A percentile compares a stretch with the other conserved stretches of the same genome.
These are phyloP conservation scores for Eudasyphora cyanicolor DNA, from an alignment of 2,888 invertebrate genomes.

Conservation along the genomic window DNA sequence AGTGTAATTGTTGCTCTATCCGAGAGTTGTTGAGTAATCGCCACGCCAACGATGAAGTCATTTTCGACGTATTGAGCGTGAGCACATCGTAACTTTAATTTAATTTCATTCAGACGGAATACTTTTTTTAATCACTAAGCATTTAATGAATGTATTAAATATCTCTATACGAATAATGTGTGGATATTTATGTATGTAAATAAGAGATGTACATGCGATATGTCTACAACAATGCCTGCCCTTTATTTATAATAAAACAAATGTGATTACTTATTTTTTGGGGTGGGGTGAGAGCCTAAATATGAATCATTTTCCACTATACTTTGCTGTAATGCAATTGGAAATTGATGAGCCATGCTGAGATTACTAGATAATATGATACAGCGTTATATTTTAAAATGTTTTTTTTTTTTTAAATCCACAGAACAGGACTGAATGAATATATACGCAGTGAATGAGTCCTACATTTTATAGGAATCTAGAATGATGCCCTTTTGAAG, in stretches of 20 bases:
- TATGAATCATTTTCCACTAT: slow-evolving; percentile 42
- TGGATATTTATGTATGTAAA: background rate
- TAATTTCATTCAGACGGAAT: slow-evolving; percentile 26
- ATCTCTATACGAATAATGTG: background rate
- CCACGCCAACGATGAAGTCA: slow-evolving; percentile 54
- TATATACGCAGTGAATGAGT: too few species aligned
- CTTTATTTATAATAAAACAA: slow-evolving; percentile 42
- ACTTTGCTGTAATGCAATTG: background rate
- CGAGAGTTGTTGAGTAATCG: slow-evolving; percentile 45
- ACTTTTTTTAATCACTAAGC: slow-evolving; percentile 32
- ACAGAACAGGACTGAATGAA: too few species aligned
- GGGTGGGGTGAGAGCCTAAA: slow-evolving; percentile 32
- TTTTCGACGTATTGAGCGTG: slow-evolving; percentile 51
- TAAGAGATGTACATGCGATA: background rate
- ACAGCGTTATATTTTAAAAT: too few species aligned
- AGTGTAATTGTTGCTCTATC: slow-evolving; percentile 9
- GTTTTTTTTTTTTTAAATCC: too few species aligned
- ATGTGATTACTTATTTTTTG: slow-evolving; percentile 19
- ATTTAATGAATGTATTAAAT: slow-evolving; percentile 22
- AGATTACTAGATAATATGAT: too few species aligned
- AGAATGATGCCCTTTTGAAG: too few species aligned
- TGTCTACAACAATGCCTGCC: slow-evolving; percentile 26
- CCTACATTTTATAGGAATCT: too few species aligned
- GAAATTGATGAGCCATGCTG: background rate
- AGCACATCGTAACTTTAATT: slow-evolving; percentile 12